Evolutionary conservation across 2,113 vertebrate species (phyloP).

Genomic region (Elephantulus edwardii): DNA sequence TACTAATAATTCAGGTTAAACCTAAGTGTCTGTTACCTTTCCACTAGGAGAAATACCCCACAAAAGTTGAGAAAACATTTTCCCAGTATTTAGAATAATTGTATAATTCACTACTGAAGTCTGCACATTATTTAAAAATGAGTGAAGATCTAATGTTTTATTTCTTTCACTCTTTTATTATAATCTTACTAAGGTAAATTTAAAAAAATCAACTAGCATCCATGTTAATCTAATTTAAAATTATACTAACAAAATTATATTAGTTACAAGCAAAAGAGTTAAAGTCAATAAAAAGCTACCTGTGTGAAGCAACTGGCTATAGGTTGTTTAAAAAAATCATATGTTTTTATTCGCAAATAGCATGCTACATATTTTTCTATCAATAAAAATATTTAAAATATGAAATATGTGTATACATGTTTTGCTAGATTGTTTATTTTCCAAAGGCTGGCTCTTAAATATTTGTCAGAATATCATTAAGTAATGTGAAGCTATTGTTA

Average conservation of each 20-base stretch:
- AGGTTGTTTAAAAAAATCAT: background rate
- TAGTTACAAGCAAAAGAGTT: background rate
- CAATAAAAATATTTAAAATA: background rate
- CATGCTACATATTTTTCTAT: background rate
- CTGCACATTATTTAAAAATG: background rate
- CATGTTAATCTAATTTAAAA: no score
- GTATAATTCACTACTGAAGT: background rate
- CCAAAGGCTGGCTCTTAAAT: background rate
- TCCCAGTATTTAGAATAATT: background rate
- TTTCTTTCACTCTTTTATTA: background rate
- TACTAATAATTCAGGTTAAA: slow-evolving; percentile 12
- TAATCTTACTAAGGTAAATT: background rate
- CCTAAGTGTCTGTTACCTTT: background rate
- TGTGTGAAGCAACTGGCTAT: background rate
- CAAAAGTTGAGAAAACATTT: background rate
- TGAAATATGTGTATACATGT: background rate
- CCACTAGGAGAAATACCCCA: background rate
- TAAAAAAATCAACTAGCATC: slow-evolving; percentile 13
- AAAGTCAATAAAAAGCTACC: background rate
- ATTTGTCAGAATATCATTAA: background rate
- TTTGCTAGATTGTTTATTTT: no score
- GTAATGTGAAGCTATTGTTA: no score
- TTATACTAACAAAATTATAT: background rate
- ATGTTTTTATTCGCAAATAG: background rate
- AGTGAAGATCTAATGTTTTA: background rate